Conservation (phyloP, 1,140 invertebrate genomes). For the Penaeus vannamei region DNA sequence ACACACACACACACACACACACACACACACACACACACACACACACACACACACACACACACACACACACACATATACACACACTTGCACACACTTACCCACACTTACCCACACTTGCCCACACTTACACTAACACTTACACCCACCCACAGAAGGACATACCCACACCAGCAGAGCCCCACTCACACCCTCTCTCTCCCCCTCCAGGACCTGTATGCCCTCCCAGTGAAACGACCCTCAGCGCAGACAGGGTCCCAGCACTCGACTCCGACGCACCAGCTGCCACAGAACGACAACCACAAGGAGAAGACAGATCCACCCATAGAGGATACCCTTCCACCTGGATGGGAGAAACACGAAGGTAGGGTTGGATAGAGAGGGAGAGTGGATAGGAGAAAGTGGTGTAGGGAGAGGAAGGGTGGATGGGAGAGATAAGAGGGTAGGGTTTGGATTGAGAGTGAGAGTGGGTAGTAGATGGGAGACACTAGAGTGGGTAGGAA, state of each 20-base stretch:
- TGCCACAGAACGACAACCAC: conserved; percentile 71
- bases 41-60: too few relatives aligned
- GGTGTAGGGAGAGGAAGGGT: background rate
- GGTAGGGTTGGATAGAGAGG: conserved; percentile 74
- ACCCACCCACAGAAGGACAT: too few relatives aligned
- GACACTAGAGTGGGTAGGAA: too few relatives aligned
- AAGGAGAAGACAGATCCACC: conserved; percentile 53
- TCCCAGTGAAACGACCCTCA: conserved; percentile 78
- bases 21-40: too few relatives aligned
- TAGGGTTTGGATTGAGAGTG: too few relatives aligned
- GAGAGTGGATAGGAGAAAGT: background rate
- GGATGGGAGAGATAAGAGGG: too few relatives aligned
- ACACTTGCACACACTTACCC: too few relatives aligned
- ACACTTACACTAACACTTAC: too few relatives aligned
- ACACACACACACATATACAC: too few relatives aligned
- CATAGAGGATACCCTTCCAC: conserved; percentile 76
- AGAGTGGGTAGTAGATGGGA: too few relatives aligned
- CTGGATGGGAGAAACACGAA: conserved; percentile 95
- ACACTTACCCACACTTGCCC: too few relatives aligned
- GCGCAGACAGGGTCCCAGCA: conserved; percentile 65
- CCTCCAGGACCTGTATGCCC: conserved; percentile 80
- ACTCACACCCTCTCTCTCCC: background rate
- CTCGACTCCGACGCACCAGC: conserved; percentile 72
- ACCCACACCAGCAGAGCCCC: background rate
- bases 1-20: too few relatives aligned